A percentile compares a stretch with the other conserved stretches of the same genome.
Conservation (phyloP, 1,140 invertebrate genomes). For the Ips typographus region DNA sequence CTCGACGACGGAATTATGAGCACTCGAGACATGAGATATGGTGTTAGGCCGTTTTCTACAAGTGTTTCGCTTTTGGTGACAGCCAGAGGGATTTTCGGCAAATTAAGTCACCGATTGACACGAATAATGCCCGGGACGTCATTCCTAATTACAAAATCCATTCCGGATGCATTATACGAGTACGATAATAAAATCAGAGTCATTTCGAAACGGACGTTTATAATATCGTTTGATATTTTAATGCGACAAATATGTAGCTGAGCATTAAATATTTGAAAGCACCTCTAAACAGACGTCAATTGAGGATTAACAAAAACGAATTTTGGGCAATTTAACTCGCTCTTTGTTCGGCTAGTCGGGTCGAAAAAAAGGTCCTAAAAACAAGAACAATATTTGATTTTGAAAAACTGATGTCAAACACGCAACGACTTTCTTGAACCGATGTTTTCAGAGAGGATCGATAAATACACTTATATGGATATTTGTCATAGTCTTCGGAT, state of each 20-base stretch:
- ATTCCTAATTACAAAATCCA: neutral
- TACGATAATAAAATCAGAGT: neutral
- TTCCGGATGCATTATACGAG: too few relatives aligned
- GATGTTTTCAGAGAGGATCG: conserved; percentile 31
- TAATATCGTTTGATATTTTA: conserved; percentile 7
- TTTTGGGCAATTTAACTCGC: too few relatives aligned
- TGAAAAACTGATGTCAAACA: conserved; percentile 22
- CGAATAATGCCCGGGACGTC: neutral
- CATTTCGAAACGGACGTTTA: neutral
- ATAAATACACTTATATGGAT: conserved; percentile 41
- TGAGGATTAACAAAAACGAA: neutral
- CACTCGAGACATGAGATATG: conserved; percentile 16
- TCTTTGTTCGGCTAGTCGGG: neutral
- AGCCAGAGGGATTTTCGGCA: too few relatives aligned
- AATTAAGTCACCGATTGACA: too few relatives aligned
- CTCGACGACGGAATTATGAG: conserved; percentile 13
- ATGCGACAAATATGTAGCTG: conserved; percentile 2
- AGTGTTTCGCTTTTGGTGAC: too few relatives aligned
- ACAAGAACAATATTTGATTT: conserved; percentile 13
- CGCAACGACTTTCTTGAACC: conserved; percentile 4
- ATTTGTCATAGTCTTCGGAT: conserved; percentile 41
- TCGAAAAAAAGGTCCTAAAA: neutral
- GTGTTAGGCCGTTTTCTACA: neutral
- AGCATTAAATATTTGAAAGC: conserved; percentile 3
- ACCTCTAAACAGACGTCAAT: neutral